Evolutionary conservation across 2,797 vertebrate genomes (phyloP), one percentile per base, ranked within the genome.

Genomic region (Myotis vivesi): DNA sequence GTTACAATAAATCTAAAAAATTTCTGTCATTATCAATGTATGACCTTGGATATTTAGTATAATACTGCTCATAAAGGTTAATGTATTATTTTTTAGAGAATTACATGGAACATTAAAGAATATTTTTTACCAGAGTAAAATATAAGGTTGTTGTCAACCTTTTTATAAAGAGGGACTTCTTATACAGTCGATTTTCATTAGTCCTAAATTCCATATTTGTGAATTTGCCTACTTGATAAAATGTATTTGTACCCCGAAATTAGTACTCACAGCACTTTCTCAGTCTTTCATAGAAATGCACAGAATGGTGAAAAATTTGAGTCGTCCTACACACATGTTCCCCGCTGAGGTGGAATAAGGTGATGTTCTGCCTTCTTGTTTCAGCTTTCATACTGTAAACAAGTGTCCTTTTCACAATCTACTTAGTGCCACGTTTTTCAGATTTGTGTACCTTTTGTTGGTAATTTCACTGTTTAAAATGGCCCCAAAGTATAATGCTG

Each of bases 1-100:
- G 28, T 82, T 86, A 22, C 17, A 49, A 30, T 75, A 59, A 93
- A 41, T 66, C n/a, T 92, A 68, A 66, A 95, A 87, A 90, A 28
- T 4, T 59, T 23, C 33, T 76, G 23, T 89, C 69, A 23, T 46
- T 87, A 49, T 84, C 76, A 83, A 46, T 68, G 23, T 85, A 28
- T 91, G 30, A 20, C 77, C 73, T 76, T 92, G 6, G 10, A 17
- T 76, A 41, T 77, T 86, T 89, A 80, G 4, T 76, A 8, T 90
- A n/a, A 71, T 71, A 23, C 15, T 75, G 0, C 83, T 91, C 23
- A 46, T 89, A 76, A 87, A 82, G 4, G 4, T 90, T 90, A 83
- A 75, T 79, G 36, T 57, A 49, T 71, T 57, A 66, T 66, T 89
- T 94, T 88, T 46, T 97, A 57, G 59, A 79, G 12, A 80, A 92